These are phyloP conservation scores for Hyles euphorbiae DNA, from an alignment of 1,140 invertebrate species.

Conservation along the genomic window DNA sequence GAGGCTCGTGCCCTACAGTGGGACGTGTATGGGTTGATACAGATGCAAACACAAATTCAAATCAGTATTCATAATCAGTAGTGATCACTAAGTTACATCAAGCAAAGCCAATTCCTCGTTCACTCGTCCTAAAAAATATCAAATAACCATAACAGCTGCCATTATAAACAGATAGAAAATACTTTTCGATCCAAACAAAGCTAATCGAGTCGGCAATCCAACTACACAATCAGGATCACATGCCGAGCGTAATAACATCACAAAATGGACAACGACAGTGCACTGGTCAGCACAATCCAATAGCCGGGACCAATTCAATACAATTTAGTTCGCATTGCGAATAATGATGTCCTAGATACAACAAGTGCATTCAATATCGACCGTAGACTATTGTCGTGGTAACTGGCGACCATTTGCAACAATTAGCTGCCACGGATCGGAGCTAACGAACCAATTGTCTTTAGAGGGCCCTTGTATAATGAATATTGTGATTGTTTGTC, in stretches of 20 bases:
- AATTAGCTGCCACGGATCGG: slow-evolving; percentile 51
- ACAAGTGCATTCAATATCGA: slow-evolving; percentile 27
- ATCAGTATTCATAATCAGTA: no score
- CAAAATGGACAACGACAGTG: no score
- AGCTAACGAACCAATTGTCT: slow-evolving; percentile 60
- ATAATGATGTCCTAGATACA: slow-evolving; percentile 32
- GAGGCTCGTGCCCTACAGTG: no score
- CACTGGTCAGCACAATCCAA: background rate
- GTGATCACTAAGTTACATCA: no score
- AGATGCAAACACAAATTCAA: no score
- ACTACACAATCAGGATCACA: background rate
- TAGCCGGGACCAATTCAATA: background rate
- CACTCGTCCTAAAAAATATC: no score
- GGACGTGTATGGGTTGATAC: no score
- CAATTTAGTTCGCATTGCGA: slow-evolving; percentile 12
- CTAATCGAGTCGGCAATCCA: no score
- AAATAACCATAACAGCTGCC: no score
- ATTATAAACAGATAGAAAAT: no score
- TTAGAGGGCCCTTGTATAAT: slow-evolving; percentile 13
- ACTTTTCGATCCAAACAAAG: no score
- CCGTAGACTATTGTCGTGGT: slow-evolving; percentile 43
- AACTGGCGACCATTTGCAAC: slow-evolving; percentile 57
- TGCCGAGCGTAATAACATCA: background rate
- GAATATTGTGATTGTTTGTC: slow-evolving; percentile 20
- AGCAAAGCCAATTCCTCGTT: no score